Conservation (phyloP, 2,888 invertebrate species). For the Phania funesta region DNA sequence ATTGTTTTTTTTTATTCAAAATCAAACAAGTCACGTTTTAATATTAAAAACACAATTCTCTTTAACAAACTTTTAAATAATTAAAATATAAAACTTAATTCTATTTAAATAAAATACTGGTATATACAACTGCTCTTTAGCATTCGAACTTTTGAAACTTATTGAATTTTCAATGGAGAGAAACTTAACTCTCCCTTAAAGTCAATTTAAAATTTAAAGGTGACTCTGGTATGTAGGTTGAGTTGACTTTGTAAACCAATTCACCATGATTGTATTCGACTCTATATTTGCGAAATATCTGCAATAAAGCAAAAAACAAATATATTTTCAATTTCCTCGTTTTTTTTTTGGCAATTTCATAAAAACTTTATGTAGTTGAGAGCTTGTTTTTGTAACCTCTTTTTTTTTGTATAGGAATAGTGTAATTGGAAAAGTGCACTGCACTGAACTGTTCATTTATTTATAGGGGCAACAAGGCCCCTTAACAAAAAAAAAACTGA, state of each 20-base stretch:
- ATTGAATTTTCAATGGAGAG: neutral
- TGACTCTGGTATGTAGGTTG: conserved; percentile 87
- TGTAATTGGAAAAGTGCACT: conserved; percentile 28
- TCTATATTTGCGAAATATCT: conserved; percentile 87
- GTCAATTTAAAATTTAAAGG: conserved; percentile 86
- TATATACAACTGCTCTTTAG: neutral
- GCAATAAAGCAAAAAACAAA: conserved; percentile 71
- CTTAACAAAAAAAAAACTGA: neutral
- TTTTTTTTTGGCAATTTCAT: conserved; percentile 2
- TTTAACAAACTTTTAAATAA: no score
- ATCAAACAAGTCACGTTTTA: no score
- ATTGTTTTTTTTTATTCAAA: no score
- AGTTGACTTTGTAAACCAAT: conserved; percentile 86
- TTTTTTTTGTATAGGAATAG: conserved; percentile 2
- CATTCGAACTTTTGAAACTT: neutral
- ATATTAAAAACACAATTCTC: no score
- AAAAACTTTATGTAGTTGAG: neutral
- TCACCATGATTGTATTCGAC: conserved; percentile 86
- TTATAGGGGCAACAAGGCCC: neutral
- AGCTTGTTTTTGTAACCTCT: neutral
- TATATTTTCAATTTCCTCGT: neutral
- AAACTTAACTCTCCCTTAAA: conserved; percentile 76
- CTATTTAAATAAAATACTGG: conserved; percentile 23
- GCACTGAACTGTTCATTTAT: conserved; percentile 27
- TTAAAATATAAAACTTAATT: no score